These are phyloP conservation scores for Ophion ellenae DNA, from an alignment of 2,888 invertebrate genomes.

Conservation along the genomic window DNA sequence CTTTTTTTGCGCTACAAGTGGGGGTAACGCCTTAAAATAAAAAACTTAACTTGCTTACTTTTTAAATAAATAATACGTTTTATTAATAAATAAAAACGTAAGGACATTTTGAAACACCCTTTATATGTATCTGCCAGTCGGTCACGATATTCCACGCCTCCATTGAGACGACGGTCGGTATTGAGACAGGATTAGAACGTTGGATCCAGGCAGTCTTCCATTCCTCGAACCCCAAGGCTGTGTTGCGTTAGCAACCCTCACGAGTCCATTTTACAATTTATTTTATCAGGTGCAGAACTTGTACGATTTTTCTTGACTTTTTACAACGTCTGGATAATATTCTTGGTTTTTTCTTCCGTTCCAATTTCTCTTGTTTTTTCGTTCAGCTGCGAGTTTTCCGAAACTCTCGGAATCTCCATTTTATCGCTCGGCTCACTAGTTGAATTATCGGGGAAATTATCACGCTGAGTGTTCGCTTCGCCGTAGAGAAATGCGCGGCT, in stretches of 20 bases:
- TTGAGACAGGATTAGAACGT: slow-evolving; percentile 36
- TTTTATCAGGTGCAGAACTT: slow-evolving; percentile 1
- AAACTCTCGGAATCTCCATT: too few relatives aligned
- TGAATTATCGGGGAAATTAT: not conserved
- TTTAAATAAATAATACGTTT: too few relatives aligned
- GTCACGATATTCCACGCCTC: slow-evolving; percentile 34
- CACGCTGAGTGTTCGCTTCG: not conserved
- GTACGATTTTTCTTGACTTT: not conserved
- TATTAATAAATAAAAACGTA: too few relatives aligned
- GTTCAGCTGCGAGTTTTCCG: too few relatives aligned
- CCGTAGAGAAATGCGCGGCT: not conserved
- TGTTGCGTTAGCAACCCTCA: slow-evolving; percentile 8
- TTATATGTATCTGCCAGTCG: not conserved
- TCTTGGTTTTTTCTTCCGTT: too few relatives aligned
- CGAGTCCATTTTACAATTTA: not conserved
- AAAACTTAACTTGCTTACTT: not conserved
- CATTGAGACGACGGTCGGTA: slow-evolving; percentile 21
- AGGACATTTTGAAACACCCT: too few relatives aligned
- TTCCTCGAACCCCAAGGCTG: slow-evolving; percentile 7
- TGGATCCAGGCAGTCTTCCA: slow-evolving; percentile 20
- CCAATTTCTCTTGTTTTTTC: too few relatives aligned
- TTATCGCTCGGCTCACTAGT: not conserved
- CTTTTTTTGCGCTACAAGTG: too few relatives aligned
- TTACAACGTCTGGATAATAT: slow-evolving; percentile 4
- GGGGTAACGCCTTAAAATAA: too few relatives aligned